These are phyloP conservation scores for Rana temporaria DNA, from an alignment of 2,113 vertebrate species.

Conservation along the genomic window DNA sequence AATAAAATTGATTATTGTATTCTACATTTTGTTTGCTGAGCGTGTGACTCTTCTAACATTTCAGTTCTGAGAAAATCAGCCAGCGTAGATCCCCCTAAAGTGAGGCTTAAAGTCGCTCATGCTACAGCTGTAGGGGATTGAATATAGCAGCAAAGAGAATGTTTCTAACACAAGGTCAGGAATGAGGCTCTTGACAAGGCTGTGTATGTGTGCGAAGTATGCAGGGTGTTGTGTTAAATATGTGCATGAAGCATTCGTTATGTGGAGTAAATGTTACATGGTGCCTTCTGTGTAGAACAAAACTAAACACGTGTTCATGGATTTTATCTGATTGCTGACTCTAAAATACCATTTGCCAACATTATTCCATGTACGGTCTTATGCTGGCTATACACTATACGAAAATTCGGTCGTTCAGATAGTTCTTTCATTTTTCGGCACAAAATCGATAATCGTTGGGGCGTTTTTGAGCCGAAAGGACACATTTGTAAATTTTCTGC, in stretches of 20 bases:
- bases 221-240: neutral
- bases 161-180: constrained; percentile 31
- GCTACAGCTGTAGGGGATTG: neutral
- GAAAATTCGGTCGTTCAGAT: too few species aligned
- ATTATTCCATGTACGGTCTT: too few species aligned
- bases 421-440: too few species aligned
- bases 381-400: too few species aligned
- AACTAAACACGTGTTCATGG: neutral
- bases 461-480: too few species aligned
- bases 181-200: neutral
- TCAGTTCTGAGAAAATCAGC: constrained; percentile 16
- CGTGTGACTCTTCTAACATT: neutral
- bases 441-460: too few species aligned
- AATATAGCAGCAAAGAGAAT: constrained; percentile 15
- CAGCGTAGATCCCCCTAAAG: neutral
- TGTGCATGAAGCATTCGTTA: neutral
- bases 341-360: too few species aligned
- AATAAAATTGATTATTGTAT: too few species aligned
- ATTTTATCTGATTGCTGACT: neutral
- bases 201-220: neutral
- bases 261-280: neutral
- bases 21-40: too few species aligned
- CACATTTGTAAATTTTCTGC: too few species aligned
- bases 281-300: too few species aligned
- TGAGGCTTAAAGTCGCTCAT: neutral